Evolutionary conservation across 2,888 invertebrate species (phyloP).

Genomic region (Melinopterus prodromus): DNA sequence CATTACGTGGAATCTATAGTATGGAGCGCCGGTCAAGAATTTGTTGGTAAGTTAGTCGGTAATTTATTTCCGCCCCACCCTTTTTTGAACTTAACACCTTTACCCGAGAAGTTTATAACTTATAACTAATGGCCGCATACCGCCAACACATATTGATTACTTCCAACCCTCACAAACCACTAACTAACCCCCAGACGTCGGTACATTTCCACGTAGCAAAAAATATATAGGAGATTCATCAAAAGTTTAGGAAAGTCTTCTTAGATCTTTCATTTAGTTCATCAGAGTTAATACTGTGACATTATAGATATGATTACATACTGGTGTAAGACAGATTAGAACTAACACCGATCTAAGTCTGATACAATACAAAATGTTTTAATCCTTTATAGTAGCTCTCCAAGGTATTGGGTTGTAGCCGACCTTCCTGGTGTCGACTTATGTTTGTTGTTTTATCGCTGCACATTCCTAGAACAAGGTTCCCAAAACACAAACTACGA

Average conservation of each 20-base stretch:
- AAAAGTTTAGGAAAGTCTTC: background rate
- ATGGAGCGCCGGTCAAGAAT: slow-evolving; percentile 77
- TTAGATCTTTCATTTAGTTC: too few relatives aligned
- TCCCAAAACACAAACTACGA: too few relatives aligned
- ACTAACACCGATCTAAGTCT: too few relatives aligned
- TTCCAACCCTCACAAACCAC: slow-evolving; percentile 8
- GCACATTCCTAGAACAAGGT: too few relatives aligned
- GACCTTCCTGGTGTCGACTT: too few relatives aligned
- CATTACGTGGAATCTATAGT: slow-evolving; percentile 79
- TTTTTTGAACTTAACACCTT: slow-evolving; percentile 14
- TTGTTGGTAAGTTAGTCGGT: slow-evolving; percentile 63
- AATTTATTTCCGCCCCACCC: slow-evolving; percentile 17
- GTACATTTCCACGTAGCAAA: background rate
- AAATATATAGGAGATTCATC: background rate
- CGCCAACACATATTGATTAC: slow-evolving; percentile 22
- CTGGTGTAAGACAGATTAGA: too few relatives aligned
- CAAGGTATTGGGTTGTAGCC: too few relatives aligned
- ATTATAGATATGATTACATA: too few relatives aligned
- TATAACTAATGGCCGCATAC: slow-evolving; percentile 18
- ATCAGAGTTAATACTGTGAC: too few relatives aligned
- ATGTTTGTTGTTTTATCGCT: too few relatives aligned
- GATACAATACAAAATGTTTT: too few relatives aligned
- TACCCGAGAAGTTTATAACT: slow-evolving; percentile 25
- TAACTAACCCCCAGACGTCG: background rate
- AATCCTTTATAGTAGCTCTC: too few relatives aligned